Evolutionary conservation across 2,113 vertebrate species (phyloP), one percentile per base, ranked within the genome.

Genomic region (Hippocampus barbouri): DNA sequence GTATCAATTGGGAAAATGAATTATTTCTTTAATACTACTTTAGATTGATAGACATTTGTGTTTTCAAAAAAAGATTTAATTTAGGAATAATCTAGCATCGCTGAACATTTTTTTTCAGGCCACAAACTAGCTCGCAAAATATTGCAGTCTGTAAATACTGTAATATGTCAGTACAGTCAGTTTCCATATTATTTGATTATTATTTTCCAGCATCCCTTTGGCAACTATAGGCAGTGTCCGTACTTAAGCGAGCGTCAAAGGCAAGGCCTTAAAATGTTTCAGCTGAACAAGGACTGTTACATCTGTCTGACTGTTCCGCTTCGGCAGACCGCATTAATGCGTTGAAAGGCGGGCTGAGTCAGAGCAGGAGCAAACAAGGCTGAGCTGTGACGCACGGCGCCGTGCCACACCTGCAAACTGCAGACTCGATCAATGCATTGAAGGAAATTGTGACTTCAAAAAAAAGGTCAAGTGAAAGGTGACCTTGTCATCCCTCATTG

Each of bases 281-380:
- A 64, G 34, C 68, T n/a, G 66, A 9, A 57, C 54, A 18, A 23
- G 38, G 62, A 16, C n/a, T 16, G 40, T 66, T 43, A 43, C n/a
- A 25, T 62, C 16, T 65, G n/a, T 65, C 20, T 25, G 34, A 45
- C 47, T 43, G 68, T 49, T 67, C 25, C 18, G 14, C 11, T 51
- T 54, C 9, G 27, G 53, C 34, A 68, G 70, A 75, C 74, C 67
- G 75, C 78, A 73, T 79, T 68, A 78, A 84, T 78, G 70, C 62
- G 66, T 75, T 77, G 76, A 72, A 82, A 78, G 75, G 74, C 66
- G 53, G 38, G 69, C 72, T 89, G 88, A 89, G 84, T 89, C 87
- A 89, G 79, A 79, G 62, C 2, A 68, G 74, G 76, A 74, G 79
- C 83, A 84, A 86, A 85, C 81, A 79, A 79, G 81, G 75, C 71